These are phyloP conservation scores for Burhinus bistriatus DNA, from an alignment of 2,113 vertebrate species.

Conservation along the genomic window DNA sequence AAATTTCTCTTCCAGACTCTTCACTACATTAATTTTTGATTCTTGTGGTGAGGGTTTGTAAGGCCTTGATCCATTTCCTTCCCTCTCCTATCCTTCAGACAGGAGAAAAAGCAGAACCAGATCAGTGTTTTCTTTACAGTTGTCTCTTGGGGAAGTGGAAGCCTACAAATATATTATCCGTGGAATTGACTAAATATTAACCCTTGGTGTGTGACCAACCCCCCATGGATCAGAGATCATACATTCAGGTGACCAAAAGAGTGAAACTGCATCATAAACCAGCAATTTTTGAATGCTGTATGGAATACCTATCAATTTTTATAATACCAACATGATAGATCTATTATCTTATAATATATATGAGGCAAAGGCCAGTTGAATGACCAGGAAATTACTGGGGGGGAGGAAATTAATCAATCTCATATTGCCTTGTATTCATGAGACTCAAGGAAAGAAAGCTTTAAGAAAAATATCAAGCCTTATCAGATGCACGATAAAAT, in stretches of 20 bases:
- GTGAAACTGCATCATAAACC: not conserved
- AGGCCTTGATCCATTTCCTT: not conserved
- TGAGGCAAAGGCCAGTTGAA: not conserved
- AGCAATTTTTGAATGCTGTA: not conserved
- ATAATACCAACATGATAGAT: not conserved
- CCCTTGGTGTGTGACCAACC: not conserved
- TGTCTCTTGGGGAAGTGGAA: not conserved
- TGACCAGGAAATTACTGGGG: not conserved
- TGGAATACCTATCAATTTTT: not conserved
- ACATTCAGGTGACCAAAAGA: not conserved
- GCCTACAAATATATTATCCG: not conserved
- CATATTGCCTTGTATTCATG: not conserved
- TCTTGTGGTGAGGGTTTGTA: not conserved
- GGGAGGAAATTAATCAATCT: too few relatives aligned
- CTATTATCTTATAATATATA: not conserved
- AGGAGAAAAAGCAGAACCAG: not conserved
- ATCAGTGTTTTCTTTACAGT: not conserved
- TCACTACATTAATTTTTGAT: not conserved
- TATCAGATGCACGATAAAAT: not conserved
- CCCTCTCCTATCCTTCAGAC: not conserved
- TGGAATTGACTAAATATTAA: not conserved
- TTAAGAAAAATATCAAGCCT: not conserved
- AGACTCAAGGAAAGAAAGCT: not conserved
- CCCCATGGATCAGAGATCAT: accelerated
- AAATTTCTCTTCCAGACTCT: not conserved